Evolutionary conservation across 1,140 invertebrate species (phyloP).

Genomic region (Microplitis mediator): DNA sequence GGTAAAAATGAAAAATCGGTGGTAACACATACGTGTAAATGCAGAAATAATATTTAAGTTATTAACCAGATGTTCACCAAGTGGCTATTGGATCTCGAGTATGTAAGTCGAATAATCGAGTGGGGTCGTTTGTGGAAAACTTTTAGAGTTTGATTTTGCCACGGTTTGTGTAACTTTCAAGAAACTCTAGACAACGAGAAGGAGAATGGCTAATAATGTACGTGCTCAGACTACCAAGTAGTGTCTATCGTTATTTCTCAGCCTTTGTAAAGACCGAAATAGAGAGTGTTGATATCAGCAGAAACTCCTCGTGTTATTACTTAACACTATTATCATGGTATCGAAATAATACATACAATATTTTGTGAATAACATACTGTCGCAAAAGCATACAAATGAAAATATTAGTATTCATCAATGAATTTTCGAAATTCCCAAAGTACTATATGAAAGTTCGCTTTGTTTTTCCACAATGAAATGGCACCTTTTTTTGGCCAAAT

Average conservation of each 20-base stretch:
- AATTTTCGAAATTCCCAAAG: too few relatives aligned
- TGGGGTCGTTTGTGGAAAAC: conserved; percentile 15
- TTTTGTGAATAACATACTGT: not conserved
- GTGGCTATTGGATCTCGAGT: conserved; percentile 17
- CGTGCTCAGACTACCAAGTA: conserved; percentile 49
- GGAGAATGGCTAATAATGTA: conserved; percentile 50
- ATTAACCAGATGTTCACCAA: conserved; percentile 15
- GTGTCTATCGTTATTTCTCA: conserved; percentile 34
- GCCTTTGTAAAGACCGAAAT: too few relatives aligned
- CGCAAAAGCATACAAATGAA: too few relatives aligned
- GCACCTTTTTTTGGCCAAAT: too few relatives aligned
- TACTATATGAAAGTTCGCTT: too few relatives aligned
- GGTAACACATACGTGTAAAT: too few relatives aligned
- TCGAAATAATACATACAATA: not conserved
- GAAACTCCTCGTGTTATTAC: not conserved
- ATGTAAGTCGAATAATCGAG: not conserved
- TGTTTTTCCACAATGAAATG: too few relatives aligned
- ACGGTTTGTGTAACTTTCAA: not conserved
- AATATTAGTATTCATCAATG: too few relatives aligned
- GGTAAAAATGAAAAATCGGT: too few relatives aligned
- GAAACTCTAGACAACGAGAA: conserved; percentile 3
- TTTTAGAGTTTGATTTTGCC: conserved; percentile 40
- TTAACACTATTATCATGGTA: not conserved
- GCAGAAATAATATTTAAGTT: too few relatives aligned
- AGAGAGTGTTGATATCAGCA: not conserved